A percentile compares a stretch with the other conserved stretches of the same genome.
Conservation (phyloP, 2,113 vertebrate species). For the Riparia riparia region DNA sequence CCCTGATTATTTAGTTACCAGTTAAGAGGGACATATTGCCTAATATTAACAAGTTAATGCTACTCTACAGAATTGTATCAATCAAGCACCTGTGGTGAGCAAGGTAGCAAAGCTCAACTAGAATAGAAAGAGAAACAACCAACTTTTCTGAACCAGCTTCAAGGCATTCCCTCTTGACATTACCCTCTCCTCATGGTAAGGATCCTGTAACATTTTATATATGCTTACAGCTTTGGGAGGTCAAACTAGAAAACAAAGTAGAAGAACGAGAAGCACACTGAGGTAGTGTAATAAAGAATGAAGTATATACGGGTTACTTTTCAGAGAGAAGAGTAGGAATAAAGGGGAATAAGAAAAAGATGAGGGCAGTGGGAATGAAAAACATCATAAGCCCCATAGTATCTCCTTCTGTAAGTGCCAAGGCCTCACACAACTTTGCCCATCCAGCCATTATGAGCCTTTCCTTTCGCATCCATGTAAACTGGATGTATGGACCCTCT, state of each 20-base stretch:
- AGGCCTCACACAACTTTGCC: not conserved
- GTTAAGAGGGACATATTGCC: not conserved
- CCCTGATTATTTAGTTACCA: not conserved
- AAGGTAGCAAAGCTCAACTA: not conserved
- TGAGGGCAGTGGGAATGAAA: not conserved
- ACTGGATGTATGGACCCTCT: not conserved
- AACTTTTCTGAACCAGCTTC: not conserved
- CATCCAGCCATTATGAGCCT: not conserved
- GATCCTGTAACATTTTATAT: not conserved
- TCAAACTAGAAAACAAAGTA: not conserved
- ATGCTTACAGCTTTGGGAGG: not conserved
- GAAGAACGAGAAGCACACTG: not conserved
- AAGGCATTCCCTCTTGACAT: not conserved
- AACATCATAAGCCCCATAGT: fast-evolving
- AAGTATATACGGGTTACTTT: not conserved
- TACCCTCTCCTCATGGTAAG: not conserved
- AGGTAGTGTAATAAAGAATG: not conserved
- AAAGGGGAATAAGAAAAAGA: not conserved
- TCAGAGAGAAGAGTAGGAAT: not conserved
- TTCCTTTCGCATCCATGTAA: not conserved
- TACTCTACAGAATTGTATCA: not conserved
- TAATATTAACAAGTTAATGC: not conserved
- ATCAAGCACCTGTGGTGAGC: not conserved
- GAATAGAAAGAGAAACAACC: not conserved
- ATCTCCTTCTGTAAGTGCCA: not conserved